Evolutionary conservation across 2,888 invertebrate species (phyloP), one percentile per base, ranked within the genome.

Genomic region (Petrolisthes manimaculis): DNA sequence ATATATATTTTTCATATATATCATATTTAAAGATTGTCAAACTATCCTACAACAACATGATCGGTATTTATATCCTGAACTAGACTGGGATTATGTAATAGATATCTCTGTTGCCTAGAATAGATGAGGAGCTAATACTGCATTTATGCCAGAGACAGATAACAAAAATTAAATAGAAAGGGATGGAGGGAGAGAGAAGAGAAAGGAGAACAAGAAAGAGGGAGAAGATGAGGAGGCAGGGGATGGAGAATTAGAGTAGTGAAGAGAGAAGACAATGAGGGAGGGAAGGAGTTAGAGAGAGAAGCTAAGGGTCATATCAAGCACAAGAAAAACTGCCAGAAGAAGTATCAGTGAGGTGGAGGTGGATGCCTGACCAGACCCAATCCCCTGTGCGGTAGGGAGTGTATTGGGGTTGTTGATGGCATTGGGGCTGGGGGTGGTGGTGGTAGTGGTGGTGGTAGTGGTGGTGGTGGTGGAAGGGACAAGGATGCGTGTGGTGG

Each of bases 391-490:
- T 14, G 71, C 18, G 71, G 14, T 71, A 6, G 71, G 71, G n/a
- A 71, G 71, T n/a, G 14, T 21, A 71, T 71, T 21, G 12, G 2
- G 12, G 37, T 37, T 37, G 18, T 61, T 61, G 71, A 71, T 71
- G n/a, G 71, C 71, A n/a, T 71, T 71, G 12, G 71, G 71, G 21
- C 71, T 71, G 71, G n/a, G 8, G 86, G 53, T 6, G 82, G 37
- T 9, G 69, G 9, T 21, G 83, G 71, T 86, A 4, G 86, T 86
- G 69, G 86, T 86, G n/a, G 86, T 86, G 8, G 86, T 83, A 12
- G 86, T 86, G 0, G 86, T 86, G 21, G 86, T 86, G 77, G 86
- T 86, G 78, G 86, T 86, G 55, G 86, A 86, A 54, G 83, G 86
- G 24, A 86, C 56, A 6, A 86, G 83, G 67, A 86, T 83, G n/a